These are phyloP conservation scores for Pocillopora grandis DNA, from an alignment of 92 coral and sea anemone species.

Conservation along the genomic window DNA sequence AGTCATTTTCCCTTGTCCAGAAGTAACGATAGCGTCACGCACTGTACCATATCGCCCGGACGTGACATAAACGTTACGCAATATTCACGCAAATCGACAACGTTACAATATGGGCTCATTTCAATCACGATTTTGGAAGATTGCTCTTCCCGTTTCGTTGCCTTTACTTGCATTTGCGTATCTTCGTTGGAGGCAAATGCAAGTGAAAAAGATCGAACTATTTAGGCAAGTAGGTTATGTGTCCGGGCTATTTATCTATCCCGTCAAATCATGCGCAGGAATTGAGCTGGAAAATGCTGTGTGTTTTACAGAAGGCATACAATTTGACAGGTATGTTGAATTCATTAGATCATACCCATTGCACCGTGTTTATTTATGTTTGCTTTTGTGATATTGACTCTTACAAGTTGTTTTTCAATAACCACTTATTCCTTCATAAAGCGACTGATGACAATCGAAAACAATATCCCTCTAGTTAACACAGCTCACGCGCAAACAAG, in stretches of 20 bases:
- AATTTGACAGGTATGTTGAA: constrained; percentile 71
- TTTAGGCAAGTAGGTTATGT: constrained; percentile 68
- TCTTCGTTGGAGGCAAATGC: constrained; percentile 51
- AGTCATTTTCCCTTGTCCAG: neutral
- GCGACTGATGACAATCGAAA: too few species aligned
- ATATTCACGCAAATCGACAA: too few species aligned
- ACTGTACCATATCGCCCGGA: neutral
- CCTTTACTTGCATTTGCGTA: constrained; percentile 36
- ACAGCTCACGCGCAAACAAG: too few species aligned
- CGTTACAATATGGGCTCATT: neutral
- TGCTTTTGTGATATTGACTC: neutral
- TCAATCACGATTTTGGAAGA: constrained; percentile 7
- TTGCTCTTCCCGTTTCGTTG: constrained; percentile 23
- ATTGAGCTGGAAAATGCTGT: constrained; percentile 49
- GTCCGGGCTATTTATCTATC: constrained; percentile 67
- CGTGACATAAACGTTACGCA: neutral
- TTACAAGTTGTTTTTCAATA: neutral
- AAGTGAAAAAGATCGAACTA: constrained; percentile 24
- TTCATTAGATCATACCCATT: neutral
- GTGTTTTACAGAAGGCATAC: constrained; percentile 61
- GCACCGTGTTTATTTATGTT: neutral
- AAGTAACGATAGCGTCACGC: neutral
- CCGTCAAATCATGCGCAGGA: constrained; percentile 88
- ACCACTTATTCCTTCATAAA: too few species aligned
- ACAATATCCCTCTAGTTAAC: too few species aligned